phyloP scores from a whole-genome alignment of 2,113 vertebrate genomes.

The Pterocles gutturalis region DNA sequence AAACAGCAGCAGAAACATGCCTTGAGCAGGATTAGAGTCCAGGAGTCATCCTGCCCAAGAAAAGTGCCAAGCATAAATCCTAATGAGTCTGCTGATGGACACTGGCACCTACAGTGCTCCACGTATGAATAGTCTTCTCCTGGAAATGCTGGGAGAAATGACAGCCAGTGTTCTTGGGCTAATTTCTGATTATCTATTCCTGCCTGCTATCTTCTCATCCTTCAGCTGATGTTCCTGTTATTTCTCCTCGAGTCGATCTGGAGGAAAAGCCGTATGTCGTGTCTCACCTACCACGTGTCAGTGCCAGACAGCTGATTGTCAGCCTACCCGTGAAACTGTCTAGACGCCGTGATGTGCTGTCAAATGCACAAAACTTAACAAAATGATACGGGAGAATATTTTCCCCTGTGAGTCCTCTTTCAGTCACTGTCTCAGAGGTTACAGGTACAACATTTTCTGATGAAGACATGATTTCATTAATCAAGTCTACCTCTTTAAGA shows the following conservation, averaged over 20 bases:
- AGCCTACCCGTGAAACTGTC: background rate
- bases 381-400: constrained; percentile 26
- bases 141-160: background rate
- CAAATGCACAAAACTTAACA: constrained; percentile 19
- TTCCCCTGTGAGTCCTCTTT: background rate
- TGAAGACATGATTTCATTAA: background rate
- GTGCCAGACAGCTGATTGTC: constrained; percentile 47
- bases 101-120: background rate
- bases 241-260: background rate
- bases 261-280: background rate
- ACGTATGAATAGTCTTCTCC: background rate
- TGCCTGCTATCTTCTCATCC: background rate
- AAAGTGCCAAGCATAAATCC: background rate
- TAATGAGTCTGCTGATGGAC: background rate
- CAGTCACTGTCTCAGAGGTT: background rate
- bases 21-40: background rate
- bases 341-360: constrained; percentile 9
- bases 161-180: background rate
- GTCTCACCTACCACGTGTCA: background rate
- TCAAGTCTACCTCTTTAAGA: background rate
- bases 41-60: background rate
- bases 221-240: background rate
- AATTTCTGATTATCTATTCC: background rate
- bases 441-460: background rate
- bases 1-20: background rate